phyloP scores from a whole-genome alignment of 2,888 invertebrate species.

The Erebia ligea region DNA sequence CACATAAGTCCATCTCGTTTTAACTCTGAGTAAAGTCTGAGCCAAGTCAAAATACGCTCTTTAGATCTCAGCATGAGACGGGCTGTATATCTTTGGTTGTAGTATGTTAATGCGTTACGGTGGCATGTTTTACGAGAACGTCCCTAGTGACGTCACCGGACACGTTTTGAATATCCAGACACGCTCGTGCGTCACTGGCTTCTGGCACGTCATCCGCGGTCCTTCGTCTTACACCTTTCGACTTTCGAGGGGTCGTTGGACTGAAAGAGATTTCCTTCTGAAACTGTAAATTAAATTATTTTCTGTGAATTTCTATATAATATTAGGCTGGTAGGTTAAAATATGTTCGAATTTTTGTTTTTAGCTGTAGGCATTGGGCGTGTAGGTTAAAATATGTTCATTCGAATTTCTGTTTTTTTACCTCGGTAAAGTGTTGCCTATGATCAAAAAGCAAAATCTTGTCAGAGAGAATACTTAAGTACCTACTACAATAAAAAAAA shows the following conservation, averaged over 20 bases:
- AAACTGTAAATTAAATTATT: background rate
- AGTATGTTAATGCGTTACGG: background rate
- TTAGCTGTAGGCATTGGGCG: too few relatives aligned
- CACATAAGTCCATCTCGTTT: too few relatives aligned
- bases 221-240: conserved; percentile 46
- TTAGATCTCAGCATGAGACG: too few relatives aligned
- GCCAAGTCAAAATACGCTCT: too few relatives aligned
- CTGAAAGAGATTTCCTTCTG: conserved; percentile 11
- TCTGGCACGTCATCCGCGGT: conserved; percentile 60
- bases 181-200: conserved; percentile 63
- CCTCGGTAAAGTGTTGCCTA: too few relatives aligned
- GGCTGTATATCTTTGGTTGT: background rate
- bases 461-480: too few relatives aligned
- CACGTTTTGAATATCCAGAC: conserved; percentile 53
- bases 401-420: too few relatives aligned
- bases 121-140: conserved; percentile 30
- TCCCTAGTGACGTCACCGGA: conserved; percentile 60
- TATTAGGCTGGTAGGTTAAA: too few relatives aligned
- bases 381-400: too few relatives aligned
- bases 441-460: background rate
- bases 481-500: background rate
- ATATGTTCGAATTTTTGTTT: too few relatives aligned
- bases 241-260: conserved; percentile 46
- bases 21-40: too few relatives aligned
- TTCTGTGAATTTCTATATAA: too few relatives aligned